Base-by-base conservation (phyloP, 1,140 invertebrate species). In the Eupeodes corollae region DNA sequence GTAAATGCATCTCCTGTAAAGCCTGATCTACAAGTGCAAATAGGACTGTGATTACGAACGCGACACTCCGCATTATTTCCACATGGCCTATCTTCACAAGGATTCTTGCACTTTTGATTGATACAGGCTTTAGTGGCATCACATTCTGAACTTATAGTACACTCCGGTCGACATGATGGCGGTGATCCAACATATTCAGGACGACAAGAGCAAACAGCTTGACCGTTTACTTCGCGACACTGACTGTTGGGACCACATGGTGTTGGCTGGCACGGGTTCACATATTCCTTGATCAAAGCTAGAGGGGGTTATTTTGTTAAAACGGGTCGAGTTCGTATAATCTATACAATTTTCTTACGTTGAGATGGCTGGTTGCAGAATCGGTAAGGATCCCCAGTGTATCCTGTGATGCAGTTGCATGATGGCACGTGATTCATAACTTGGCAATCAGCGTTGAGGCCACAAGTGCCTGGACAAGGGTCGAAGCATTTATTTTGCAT, bases 11-110 rank as follows among this genome's bases (percentile, higher is more conserved):
- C 79, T 44, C 82, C 81, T 32, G 73, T 76, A 55, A 71, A 83
- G 18, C 77, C 79, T 54, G 57, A 55, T 33, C 69, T 61, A 56
- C 84, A 86, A 48, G 72, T 75, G 61, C 84, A 87, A 31, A 77
- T 76, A 1, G 83, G 77, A 44, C 79, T 78, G 57, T 88, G 86
- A 61, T 86, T 86, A 13, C 83, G 73, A 3, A 86, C 84, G 42
- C 76, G 75, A 59, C 86, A 89, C 43, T 74, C 73, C 3, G 83
- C 78, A 63, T 83, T 82, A 1, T 69, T 54, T 12, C 82, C 83
- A 63, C 84, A 87, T 2, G 78, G 75, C 42, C 80, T 82, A 9
- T 74, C 76, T 16, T 75, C 75, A 54, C 80, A 83, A 15, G 79
- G 79, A 57, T 83, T 72, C 34, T 70, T 67, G 59, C 84, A 87